Conservation (phyloP, 2,888 invertebrate genomes). For the Meghimatium bilineatum region DNA sequence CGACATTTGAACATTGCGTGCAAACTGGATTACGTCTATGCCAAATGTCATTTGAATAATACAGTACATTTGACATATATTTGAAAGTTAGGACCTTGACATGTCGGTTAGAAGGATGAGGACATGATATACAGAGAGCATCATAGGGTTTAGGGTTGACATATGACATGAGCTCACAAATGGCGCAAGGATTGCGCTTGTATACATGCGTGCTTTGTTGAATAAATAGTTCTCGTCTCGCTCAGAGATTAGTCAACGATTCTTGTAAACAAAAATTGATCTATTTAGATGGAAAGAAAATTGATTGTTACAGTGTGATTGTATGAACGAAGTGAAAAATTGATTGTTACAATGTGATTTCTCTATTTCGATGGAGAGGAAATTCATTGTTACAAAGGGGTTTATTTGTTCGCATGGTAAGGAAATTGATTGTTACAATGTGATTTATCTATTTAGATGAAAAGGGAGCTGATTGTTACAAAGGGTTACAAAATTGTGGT, state of each 20-base stretch:
- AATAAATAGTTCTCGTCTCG: neutral
- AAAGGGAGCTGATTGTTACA: too few species aligned
- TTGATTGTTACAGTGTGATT: too few species aligned
- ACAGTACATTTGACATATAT: neutral
- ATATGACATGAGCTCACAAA: neutral
- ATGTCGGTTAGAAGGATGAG: neutral
- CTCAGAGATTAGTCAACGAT: neutral
- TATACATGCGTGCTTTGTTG: neutral
- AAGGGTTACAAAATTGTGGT: too few species aligned
- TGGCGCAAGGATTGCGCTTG: neutral
- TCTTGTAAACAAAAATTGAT: neutral
- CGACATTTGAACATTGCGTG: too few species aligned
- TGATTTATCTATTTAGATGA: too few species aligned
- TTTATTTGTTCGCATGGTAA: too few species aligned
- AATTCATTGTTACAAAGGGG: too few species aligned
- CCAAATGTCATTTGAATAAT: neutral
- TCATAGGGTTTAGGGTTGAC: neutral
- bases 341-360: too few species aligned
- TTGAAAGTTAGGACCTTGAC: neutral
- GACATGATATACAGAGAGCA: neutral
- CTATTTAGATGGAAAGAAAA: too few species aligned
- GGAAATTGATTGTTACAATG: too few species aligned
- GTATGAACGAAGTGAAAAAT: too few species aligned
- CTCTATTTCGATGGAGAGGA: too few species aligned
- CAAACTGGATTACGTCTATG: neutral